Percentiles rank a stretch among this genome's conserved stretches.
Evolutionary conservation across 2,888 invertebrate species (phyloP).

Genomic region (Deilephila porcellus): DNA sequence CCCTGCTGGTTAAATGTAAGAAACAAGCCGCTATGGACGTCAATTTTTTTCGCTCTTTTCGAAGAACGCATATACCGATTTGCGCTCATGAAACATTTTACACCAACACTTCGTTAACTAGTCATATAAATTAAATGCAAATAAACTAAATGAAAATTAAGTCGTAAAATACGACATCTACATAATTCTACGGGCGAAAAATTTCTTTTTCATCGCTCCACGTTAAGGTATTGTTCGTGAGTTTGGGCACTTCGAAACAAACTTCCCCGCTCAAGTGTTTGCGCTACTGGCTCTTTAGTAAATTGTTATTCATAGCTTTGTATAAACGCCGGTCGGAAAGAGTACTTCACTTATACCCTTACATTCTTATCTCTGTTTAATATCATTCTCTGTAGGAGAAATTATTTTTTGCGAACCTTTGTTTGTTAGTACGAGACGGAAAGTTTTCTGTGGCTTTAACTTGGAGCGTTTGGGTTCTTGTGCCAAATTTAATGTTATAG

Average conservation of each 20-base stretch:
- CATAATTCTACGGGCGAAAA: constrained; percentile 13
- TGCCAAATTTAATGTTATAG: constrained; percentile 24
- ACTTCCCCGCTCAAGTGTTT: constrained; percentile 80
- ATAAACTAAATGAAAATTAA: constrained; percentile 9
- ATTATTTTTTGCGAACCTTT: constrained; percentile 60
- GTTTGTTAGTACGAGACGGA: constrained; percentile 54
- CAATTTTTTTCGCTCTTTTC: too few relatives aligned
- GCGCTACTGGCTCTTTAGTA: constrained; percentile 79
- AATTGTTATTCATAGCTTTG: constrained; percentile 84
- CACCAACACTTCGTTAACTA: too few relatives aligned
- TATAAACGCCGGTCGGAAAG: constrained; percentile 77
- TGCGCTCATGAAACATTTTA: too few relatives aligned
- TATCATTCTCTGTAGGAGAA: constrained; percentile 71
- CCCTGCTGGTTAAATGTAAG: not conserved
- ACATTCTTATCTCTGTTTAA: constrained; percentile 72
- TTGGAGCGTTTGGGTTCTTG: constrained; percentile 36
- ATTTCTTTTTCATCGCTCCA: constrained; percentile 63
- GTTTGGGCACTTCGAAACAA: constrained; percentile 81
- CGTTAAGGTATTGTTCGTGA: constrained; percentile 76
- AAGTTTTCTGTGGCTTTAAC: constrained; percentile 45
- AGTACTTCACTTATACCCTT: constrained; percentile 75
- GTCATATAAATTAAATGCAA: not conserved
- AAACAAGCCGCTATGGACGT: not conserved
- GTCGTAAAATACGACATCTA: constrained; percentile 16
- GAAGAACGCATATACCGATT: too few relatives aligned